Base-by-base conservation (phyloP, 1,140 invertebrate species). In the Papilio dardanus region DNA sequence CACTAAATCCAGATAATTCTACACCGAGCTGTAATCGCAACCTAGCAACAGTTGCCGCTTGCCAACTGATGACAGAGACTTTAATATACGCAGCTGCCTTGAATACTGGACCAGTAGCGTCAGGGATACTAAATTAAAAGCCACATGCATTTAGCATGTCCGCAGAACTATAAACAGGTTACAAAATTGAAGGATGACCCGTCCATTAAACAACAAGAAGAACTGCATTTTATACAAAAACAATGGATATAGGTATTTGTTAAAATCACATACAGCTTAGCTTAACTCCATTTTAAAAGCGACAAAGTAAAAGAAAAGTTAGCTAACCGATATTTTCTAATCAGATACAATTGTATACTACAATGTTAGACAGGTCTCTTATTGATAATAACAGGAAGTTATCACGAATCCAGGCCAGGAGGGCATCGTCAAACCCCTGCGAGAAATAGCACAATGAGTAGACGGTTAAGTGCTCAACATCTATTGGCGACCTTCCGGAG, bases 1-100 rank as follows among this genome's bases (percentile, higher is more conserved):
- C 67, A 37, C 67, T 69, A 21, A 69, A 69, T 40, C 12, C 67
- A 37, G 67, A 37, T 69, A 69, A 69, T 69, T 37, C 67, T 12
- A 42, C 67, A 69, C 6, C 4, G 33, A 33, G 21, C 31, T 19
- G 33, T 40, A 69, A 69, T 69, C 67, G 67, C n/a, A 69, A 69
- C 19, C 67, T 69, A 40, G 33, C 31, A 40, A 24, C 5, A 21
- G 2, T 35, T 35, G n/a, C n/a, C 58, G 24, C 30, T 66, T 14
- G 67, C 35, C n/a, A 40, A 33, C 33, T 40, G 67, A 37, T 35
- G 67, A 69, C 67, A 69, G 67, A 24, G 33, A 69, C 40, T 37
- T 69, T 69, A 69, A 69, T 69, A 69, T 21, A 68, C 0, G 19
- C 66, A 69, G 67, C 35, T 68, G 19, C 16, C 14, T 35, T 66